Base-by-base conservation (phyloP, 2,113 vertebrate species). In the Epinephelus moara region DNA sequence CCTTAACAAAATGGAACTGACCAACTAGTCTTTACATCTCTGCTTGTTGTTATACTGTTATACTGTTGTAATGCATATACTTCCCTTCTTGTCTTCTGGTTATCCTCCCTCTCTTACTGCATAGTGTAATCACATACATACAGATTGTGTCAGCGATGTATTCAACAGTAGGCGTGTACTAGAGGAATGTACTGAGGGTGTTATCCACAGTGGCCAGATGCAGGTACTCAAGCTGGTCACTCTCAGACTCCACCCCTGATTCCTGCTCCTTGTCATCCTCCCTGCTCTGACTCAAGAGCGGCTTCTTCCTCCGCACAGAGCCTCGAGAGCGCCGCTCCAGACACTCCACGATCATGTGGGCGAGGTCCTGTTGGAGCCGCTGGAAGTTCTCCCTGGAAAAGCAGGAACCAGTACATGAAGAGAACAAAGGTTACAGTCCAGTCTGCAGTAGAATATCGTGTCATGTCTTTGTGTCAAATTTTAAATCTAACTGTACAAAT, bases 341-440 rank as follows among this genome's bases (percentile, higher is more conserved):
- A 78, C 94, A 96, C 2, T 14, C 84, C 55, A 94, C 92, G 72
- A 98, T 97, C 97, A 97, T 98, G 72, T 97, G 92, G 45, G 97
- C 96, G 79, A 99, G 96, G 55, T 99, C 96, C 49, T 96, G 95
- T 72, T 98, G 97, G 71, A 99, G 94, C 47, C 96, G 95, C 92
- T 98, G 97, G 91, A 97, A 96, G 91, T 98, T 99, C 94, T 99
- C 98, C 82, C 98, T 99, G 88, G 6, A 37, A 17, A 52, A 70
- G 12, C 82, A 68, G 7, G 18, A 60, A 47, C 13, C 55, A 37
- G 47, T 11, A 4, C 19, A 15, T 62, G 27, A 19, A 62, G 59
- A 21, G 37, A 14, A 6, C 12, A 11, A 4, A 9, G 37, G 30
- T 40, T 42, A 11, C 25, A 18, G 27, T 3, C n/a, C 2, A 18